Base-by-base conservation (phyloP, 2,888 invertebrate species). In the Acanthosepion esculentum region DNA sequence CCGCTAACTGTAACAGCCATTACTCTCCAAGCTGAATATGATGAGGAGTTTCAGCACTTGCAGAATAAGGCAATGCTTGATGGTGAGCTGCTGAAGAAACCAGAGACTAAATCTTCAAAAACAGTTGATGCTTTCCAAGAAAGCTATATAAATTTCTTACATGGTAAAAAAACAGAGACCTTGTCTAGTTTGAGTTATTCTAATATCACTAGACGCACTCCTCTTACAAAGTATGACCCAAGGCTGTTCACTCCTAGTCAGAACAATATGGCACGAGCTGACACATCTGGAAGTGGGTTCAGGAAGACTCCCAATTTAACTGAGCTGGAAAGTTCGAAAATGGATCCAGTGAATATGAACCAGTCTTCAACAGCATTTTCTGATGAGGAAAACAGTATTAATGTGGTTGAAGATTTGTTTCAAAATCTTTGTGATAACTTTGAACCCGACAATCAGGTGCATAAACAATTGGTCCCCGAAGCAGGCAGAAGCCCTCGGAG, bases 161-260 rank as follows among this genome's bases (percentile, higher is more conserved):
- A 97, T 95, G 97, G 97, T 29, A 96, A 97, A 94, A 97, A 97
- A 94, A 96, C 96, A 91, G 97, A 97, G 95, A 97, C 97, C 15
- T 95, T 97, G 93, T 97, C 97, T 12, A 97, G 97, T 95, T 96
- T 97, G 91, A 97, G 96, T 95, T 96, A 96, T 95, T 96, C 96
- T 95, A 96, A 96, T 91, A 96, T 97, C 91, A 96, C 96, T 94
- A 95, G 96, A 53, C 96, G 96, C 95, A 97, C 97, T 64, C 96
- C 96, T 95, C 95, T 97, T 95, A 97, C 97, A 93, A 97, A 97
- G 95, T 97, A 97, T 95, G 96, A 97, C 93, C 97, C 97, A 10
- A 97, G 97, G 94, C 96, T 97, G 5, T 96, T 95, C 23, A 95
- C 96, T 50, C 96, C 96, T n/a, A 95, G 95, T 48, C 95, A 95